Evolutionary conservation across 1,140 invertebrate genomes (phyloP).

Genomic region (Meloidogyne floridensis): DNA sequence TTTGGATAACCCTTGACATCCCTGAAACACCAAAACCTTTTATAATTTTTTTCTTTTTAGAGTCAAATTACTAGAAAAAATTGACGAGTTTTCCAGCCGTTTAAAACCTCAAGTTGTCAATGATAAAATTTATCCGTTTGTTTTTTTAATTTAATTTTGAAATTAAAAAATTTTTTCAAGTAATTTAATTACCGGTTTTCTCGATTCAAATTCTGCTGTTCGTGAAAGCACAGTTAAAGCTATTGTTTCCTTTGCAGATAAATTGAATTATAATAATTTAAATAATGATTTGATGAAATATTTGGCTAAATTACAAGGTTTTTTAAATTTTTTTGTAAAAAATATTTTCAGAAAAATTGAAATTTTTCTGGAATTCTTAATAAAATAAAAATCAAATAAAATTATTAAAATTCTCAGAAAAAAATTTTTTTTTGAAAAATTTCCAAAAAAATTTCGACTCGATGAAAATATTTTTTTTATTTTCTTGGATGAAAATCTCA

Average conservation of each 20-base stretch:
- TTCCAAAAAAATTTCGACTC: too few relatives aligned
- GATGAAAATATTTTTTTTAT: too few relatives aligned
- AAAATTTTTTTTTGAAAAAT: too few relatives aligned
- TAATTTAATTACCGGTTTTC: conserved; percentile 79
- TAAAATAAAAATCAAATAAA: too few relatives aligned
- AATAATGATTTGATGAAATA: conserved; percentile 93
- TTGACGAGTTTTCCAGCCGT: conserved; percentile 64
- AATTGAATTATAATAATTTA: conserved; percentile 94
- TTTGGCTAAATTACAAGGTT: conserved; percentile 87
- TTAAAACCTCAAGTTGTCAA: conserved; percentile 60
- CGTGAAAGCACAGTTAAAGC: conserved; percentile 93
- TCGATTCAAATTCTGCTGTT: conserved; percentile 93
- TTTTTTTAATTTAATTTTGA: conserved; percentile 34
- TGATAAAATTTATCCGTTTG: conserved; percentile 62
- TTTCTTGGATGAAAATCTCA: too few relatives aligned
- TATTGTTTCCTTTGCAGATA: conserved; percentile 87
- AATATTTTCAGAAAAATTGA: not conserved
- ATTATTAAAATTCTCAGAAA: too few relatives aligned
- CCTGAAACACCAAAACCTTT: too few relatives aligned
- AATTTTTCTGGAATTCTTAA: too few relatives aligned
- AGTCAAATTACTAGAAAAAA: conserved; percentile 86
- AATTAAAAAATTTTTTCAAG: conserved; percentile 37
- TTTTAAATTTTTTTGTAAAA: conserved; percentile 36
- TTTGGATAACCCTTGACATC: too few relatives aligned
- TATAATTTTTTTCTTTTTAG: conserved; percentile 9